Percentiles rank a stretch among this genome's conserved stretches.
phyloP scores from a whole-genome alignment of 1,140 invertebrate genomes.

The Lineus longissimus region DNA sequence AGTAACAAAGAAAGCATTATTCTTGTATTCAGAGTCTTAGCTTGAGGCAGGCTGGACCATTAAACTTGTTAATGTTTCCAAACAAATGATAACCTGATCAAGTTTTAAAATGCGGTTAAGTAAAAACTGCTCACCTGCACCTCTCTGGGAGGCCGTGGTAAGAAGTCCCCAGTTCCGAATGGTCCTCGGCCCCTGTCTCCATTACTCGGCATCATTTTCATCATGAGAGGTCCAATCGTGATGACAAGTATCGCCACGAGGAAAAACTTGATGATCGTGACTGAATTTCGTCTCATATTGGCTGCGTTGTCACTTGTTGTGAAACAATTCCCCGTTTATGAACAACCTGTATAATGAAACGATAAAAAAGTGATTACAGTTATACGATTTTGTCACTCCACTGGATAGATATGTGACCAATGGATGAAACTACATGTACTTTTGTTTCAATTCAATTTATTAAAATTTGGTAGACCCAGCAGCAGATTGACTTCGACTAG shows the following conservation, averaged over 20 bases:
- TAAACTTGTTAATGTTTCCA: slow-evolving; percentile 14
- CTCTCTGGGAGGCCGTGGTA: not conserved
- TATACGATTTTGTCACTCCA: too few relatives aligned
- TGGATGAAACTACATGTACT: too few relatives aligned
- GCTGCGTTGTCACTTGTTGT: not conserved
- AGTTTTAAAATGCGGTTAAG: not conserved
- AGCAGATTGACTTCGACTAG: too few relatives aligned
- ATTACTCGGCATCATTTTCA: slow-evolving; percentile 17
- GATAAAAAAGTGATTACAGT: too few relatives aligned
- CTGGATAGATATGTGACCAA: too few relatives aligned
- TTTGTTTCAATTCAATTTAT: too few relatives aligned
- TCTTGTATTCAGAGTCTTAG: too few relatives aligned
- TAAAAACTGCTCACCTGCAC: not conserved
- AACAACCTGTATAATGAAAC: too few relatives aligned
- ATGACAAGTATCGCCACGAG: slow-evolving; percentile 15
- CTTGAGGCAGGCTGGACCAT: too few relatives aligned
- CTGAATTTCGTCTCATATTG: slow-evolving; percentile 24
- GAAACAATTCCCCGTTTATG: not conserved
- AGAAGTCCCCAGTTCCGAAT: not conserved
- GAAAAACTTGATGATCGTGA: slow-evolving; percentile 26
- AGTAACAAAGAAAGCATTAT: too few relatives aligned
- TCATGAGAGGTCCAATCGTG: slow-evolving; percentile 20
- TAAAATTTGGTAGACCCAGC: too few relatives aligned
- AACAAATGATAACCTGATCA: not conserved
- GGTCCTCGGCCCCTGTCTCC: not conserved